phyloP scores from a whole-genome alignment of 2,113 vertebrate genomes.

The Pleuronectes platessa region DNA sequence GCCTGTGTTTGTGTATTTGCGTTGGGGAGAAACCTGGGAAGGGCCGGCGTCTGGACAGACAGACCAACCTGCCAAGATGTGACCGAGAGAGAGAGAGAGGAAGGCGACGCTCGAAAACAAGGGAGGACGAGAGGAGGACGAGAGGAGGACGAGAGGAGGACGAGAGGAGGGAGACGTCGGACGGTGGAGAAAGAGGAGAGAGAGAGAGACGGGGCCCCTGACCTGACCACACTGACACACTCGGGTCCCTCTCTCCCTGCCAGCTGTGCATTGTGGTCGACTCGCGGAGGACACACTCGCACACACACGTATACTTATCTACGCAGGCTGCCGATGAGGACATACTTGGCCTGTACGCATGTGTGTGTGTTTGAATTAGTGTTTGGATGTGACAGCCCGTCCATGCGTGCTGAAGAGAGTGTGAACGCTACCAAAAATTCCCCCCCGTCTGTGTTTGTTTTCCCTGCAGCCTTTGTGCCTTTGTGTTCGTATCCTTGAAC shows the following conservation, averaged over 20 bases:
- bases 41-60: conserved; percentile 61
- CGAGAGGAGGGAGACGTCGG: conserved; percentile 34
- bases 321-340: conserved; percentile 77
- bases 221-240: conserved; percentile 79
- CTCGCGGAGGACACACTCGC: conserved; percentile 67
- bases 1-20: conserved; percentile 61
- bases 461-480: conserved; percentile 49
- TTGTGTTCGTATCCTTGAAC: conserved; percentile 64
- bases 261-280: conserved; percentile 78
- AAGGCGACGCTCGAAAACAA: conserved; percentile 63
- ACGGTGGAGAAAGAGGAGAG: conserved; percentile 58
- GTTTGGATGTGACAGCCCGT: conserved; percentile 58
- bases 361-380: conserved; percentile 45
- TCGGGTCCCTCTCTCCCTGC: conserved; percentile 72
- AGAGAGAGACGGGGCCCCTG: conserved; percentile 73
- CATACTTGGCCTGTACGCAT: conserved; percentile 72
- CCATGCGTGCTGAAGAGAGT: conserved; percentile 65
- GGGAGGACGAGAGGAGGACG: conserved; percentile 58
- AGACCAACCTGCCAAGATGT: conserved; percentile 62
- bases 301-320: conserved; percentile 77
- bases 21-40: conserved; percentile 57
- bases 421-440: conserved; percentile 57
- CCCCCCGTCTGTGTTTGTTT: conserved; percentile 68
- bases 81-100: conserved; percentile 54
- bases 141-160: too few relatives aligned